Evolutionary conservation across 2,113 vertebrate genomes (phyloP).

Genomic region (Silurus meridionalis): DNA sequence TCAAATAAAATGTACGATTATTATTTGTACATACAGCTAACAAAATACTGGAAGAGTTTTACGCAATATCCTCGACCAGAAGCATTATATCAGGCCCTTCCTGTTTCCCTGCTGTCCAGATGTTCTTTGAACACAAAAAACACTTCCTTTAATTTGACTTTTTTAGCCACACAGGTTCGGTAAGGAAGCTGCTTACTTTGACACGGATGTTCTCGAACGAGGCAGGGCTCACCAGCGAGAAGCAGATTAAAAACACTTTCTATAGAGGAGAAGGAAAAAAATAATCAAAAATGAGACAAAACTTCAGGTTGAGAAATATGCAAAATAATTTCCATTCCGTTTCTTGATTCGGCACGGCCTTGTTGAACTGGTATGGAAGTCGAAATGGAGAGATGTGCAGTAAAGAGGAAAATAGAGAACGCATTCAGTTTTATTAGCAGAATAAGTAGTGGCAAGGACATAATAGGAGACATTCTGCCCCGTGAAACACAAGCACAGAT

Average conservation of each 20-base stretch:
- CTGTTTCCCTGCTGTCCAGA: slow-evolving; percentile 8
- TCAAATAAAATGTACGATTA: too few relatives aligned
- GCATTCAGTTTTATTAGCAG: slow-evolving; percentile 60
- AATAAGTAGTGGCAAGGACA: slow-evolving; percentile 65
- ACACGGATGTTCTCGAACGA: slow-evolving; percentile 98
- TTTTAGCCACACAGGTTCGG: not conserved
- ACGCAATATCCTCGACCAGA: slow-evolving; percentile 32
- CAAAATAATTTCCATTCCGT: not conserved
- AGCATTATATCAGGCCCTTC: slow-evolving; percentile 27
- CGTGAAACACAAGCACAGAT: slow-evolving; percentile 45
- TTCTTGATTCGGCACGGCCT: slow-evolving; percentile 27
- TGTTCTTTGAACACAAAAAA: not conserved
- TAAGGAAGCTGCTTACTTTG: slow-evolving; percentile 78
- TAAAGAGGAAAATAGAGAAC: slow-evolving; percentile 61
- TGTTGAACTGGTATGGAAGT: slow-evolving; percentile 36
- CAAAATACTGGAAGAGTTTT: slow-evolving; percentile 16
- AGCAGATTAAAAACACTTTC: slow-evolving; percentile 99
- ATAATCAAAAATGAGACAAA: not conserved
- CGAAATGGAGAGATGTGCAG: slow-evolving; percentile 59
- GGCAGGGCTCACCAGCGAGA: slow-evolving; percentile 96
- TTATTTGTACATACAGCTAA: not conserved
- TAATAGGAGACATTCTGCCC: slow-evolving; percentile 57
- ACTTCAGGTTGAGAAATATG: not conserved
- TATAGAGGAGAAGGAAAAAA: slow-evolving; percentile 57
- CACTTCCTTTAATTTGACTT: slow-evolving; percentile 7